Conservation (phyloP, 1,140 invertebrate species). For the Nasonia longicornis region DNA sequence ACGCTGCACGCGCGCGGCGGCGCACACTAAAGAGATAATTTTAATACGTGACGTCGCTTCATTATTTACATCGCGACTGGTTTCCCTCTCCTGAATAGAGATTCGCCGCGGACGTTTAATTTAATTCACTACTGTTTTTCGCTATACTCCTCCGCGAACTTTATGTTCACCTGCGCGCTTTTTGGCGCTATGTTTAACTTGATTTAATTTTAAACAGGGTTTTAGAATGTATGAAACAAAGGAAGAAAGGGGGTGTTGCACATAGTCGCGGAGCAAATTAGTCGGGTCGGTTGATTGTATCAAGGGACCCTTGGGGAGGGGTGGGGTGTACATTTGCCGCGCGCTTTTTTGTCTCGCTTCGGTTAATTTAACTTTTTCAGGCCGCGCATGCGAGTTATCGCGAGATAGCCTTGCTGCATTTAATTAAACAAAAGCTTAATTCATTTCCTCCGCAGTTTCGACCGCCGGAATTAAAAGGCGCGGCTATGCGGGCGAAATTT, state of each 20-base stretch:
- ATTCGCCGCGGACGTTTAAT: background rate
- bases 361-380: slow-evolving; percentile 27
- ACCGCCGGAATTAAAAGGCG: background rate
- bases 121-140: slow-evolving; percentile 5
- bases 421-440: slow-evolving; percentile 23
- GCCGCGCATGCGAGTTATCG: slow-evolving; percentile 4
- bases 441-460: background rate
- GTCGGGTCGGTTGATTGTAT: slow-evolving; percentile 25
- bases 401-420: slow-evolving; percentile 2
- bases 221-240: slow-evolving; percentile 18
- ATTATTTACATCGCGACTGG: slow-evolving; percentile 50
- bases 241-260: background rate
- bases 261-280: slow-evolving; percentile 26
- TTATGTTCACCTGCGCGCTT: background rate
- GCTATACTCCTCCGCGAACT: background rate
- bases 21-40: slow-evolving; percentile 51
- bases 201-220: slow-evolving; percentile 13
- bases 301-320: background rate
- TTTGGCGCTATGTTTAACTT: slow-evolving; percentile 8
- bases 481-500: background rate
- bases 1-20: background rate
- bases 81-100: background rate
- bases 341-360: background rate
- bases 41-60: slow-evolving; percentile 53
- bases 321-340: background rate